These are phyloP conservation scores for Chaetodon trifascialis DNA, from an alignment of 2,113 vertebrate genomes.

Conservation along the genomic window DNA sequence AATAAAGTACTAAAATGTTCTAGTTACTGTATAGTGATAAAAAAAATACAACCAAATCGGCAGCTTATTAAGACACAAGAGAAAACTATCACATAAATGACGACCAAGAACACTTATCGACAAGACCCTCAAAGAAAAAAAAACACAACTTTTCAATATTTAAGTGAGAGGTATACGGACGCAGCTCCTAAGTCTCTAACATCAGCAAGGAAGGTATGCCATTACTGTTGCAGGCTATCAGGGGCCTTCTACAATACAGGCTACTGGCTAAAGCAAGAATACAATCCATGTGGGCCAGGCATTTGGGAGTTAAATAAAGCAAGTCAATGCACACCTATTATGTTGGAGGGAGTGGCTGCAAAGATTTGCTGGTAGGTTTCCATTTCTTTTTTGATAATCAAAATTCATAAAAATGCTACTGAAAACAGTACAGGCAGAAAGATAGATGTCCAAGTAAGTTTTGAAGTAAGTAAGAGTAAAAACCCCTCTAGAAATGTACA, in stretches of 20 bases:
- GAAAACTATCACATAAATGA: slow-evolving; percentile 10
- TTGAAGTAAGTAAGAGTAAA: slow-evolving; percentile 21
- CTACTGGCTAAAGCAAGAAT: slow-evolving; percentile 59
- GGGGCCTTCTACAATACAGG: slow-evolving; percentile 53
- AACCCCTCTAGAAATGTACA: slow-evolving; percentile 10
- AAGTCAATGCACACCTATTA: slow-evolving; percentile 33
- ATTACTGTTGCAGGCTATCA: slow-evolving; percentile 46
- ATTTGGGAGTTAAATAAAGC: slow-evolving; percentile 40
- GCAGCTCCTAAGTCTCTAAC: slow-evolving; percentile 34
- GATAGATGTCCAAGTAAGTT: slow-evolving; percentile 4
- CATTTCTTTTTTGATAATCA: slow-evolving; percentile 22
- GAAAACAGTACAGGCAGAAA: slow-evolving; percentile 45
- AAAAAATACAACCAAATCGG: slow-evolving; percentile 60
- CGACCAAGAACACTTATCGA: slow-evolving; percentile 20
- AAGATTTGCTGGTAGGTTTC: slow-evolving; percentile 45
- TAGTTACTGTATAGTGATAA: slow-evolving; percentile 55
- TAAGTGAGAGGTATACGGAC: slow-evolving; percentile 38
- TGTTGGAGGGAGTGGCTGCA: slow-evolving; percentile 32
- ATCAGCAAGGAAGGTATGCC: slow-evolving; percentile 33
- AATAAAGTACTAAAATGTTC: slow-evolving; percentile 35
- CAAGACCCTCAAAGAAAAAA: slow-evolving; percentile 5
- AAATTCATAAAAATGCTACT: slow-evolving; percentile 58
- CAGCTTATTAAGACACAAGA: slow-evolving; percentile 24
- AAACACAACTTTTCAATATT: background rate
- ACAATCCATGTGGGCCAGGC: slow-evolving; percentile 34